A percentile compares a stretch with the other conserved stretches of the same genome.
These are phyloP conservation scores for Dioctria rufipes DNA, from an alignment of 2,888 invertebrate species.

Conservation along the genomic window DNA sequence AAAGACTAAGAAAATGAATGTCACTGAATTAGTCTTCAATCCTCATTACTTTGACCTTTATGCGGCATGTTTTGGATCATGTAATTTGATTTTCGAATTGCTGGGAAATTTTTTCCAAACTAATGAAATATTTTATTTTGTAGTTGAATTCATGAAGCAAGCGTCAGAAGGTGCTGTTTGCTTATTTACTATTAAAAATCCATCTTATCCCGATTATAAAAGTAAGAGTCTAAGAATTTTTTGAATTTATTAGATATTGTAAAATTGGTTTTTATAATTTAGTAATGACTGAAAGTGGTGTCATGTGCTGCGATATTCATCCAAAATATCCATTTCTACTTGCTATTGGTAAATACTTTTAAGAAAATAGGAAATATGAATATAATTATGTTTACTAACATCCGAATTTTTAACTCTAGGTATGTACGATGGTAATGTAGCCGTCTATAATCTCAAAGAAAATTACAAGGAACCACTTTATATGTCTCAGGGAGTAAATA, in stretches of 20 bases:
- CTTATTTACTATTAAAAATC: conserved; percentile 93
- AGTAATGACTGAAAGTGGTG: conserved; percentile 83
- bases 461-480: conserved; percentile 81
- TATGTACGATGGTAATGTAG: conserved; percentile 89
- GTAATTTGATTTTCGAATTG: conserved; percentile 75
- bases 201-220: conserved; percentile 91
- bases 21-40: conserved; percentile 92
- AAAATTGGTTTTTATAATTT: conserved; percentile 2
- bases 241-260: not conserved
- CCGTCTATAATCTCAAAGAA: conserved; percentile 88
- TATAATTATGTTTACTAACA: too few species aligned
- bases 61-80: conserved; percentile 91
- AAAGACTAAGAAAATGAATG: conserved; percentile 86
- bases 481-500: conserved; percentile 82
- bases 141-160: conserved; percentile 91
- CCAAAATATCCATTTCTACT: conserved; percentile 85
- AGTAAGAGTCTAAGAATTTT: conserved; percentile 62
- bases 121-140: conserved; percentile 58
- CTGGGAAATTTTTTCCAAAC: not conserved
- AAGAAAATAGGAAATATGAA: not conserved
- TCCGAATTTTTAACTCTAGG: conserved; percentile 68
- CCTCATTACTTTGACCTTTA: conserved; percentile 92
- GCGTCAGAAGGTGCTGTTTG: conserved; percentile 86
- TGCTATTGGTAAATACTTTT: conserved; percentile 77
- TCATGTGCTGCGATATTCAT: conserved; percentile 92